phyloP scores from a whole-genome alignment of 2,888 invertebrate species.

The Melolontha melolontha region DNA sequence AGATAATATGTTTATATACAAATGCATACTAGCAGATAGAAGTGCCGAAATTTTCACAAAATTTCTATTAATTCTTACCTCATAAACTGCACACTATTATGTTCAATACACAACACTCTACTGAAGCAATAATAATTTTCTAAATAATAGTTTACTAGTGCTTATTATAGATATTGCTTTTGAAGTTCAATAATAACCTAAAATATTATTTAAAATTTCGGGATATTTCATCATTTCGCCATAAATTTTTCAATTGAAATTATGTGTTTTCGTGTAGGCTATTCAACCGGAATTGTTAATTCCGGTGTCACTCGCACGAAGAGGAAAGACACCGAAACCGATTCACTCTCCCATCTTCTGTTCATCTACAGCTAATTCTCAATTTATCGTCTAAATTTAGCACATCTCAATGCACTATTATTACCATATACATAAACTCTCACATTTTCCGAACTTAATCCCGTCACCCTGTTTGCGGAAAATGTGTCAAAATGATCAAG shows the following conservation, averaged over 20 bases:
- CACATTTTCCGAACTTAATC: conserved; percentile 35
- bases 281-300: conserved; percentile 24
- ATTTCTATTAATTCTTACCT: no score
- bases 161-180: no score
- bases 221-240: no score
- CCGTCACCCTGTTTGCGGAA: conserved; percentile 36
- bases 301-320: conserved; percentile 9
- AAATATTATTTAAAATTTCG: no score
- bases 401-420: conserved; percentile 27
- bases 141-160: no score
- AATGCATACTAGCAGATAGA: no score
- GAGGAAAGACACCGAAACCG: conserved; percentile 14
- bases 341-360: conserved; percentile 18
- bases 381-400: conserved; percentile 20
- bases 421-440: conserved; percentile 23
- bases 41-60: no score
- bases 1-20: no score
- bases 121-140: no score
- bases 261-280: neutral
- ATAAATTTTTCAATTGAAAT: neutral
- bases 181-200: no score
- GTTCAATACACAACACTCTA: no score
- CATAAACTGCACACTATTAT: no score
- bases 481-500: conserved; percentile 47
- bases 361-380: conserved; percentile 17